Percentiles rank a stretch among this genome's conserved stretches.
Conservation (phyloP, 2,888 invertebrate species). For the Flabesymbios commensalis region DNA sequence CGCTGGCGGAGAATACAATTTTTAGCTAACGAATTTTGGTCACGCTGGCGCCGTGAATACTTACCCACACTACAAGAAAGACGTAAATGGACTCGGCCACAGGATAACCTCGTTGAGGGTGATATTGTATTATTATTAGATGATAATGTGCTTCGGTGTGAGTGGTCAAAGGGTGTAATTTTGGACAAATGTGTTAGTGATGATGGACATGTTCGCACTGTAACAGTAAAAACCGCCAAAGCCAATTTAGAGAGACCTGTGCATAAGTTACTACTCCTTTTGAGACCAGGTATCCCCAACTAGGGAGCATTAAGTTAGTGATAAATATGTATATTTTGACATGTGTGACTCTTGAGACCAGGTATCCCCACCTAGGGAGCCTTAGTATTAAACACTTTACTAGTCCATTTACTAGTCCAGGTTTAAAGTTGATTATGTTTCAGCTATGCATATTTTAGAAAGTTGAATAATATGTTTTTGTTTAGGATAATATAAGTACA, state of each 20-base stretch:
- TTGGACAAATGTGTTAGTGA: neutral
- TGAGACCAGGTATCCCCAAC: too few species aligned
- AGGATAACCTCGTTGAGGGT: neutral
- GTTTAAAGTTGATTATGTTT: too few species aligned
- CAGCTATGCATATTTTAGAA: too few species aligned
- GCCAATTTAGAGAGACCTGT: neutral
- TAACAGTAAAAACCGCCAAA: neutral
- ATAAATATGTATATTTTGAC: too few species aligned
- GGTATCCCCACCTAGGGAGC: too few species aligned
- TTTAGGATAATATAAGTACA: too few species aligned
- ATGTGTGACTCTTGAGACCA: too few species aligned
- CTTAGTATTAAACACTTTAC: too few species aligned
- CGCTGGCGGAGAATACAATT: slow-evolving; percentile 34
- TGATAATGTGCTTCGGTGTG: neutral
- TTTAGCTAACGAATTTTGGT: slow-evolving; percentile 36
- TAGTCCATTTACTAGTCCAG: too few species aligned
- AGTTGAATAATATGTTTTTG: too few species aligned
- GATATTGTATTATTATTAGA: slow-evolving; percentile 3
- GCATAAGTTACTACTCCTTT: too few species aligned
- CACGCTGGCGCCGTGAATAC: slow-evolving; percentile 34
- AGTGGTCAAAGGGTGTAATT: slow-evolving; percentile 1
- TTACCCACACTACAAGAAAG: slow-evolving; percentile 23
- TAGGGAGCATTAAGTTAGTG: too few species aligned
- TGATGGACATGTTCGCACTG: slow-evolving; percentile 2
- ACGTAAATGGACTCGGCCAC: slow-evolving; percentile 23